Evolutionary conservation across 2,113 vertebrate genomes (phyloP).

Genomic region (Eretmochelys imbricata): DNA sequence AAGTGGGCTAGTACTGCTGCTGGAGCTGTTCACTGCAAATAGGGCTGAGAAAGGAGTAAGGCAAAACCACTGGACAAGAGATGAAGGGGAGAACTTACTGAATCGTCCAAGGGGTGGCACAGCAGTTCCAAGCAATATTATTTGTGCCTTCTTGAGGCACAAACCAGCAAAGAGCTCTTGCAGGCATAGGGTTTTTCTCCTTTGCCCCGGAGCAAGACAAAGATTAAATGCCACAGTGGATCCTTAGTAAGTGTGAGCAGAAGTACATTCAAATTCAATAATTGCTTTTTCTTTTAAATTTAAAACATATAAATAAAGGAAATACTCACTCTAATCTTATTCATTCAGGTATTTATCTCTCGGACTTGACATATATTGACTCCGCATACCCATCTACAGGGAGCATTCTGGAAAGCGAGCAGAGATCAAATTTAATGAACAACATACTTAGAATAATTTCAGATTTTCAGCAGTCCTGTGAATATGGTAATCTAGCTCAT

Average conservation of each 20-base stretch:
- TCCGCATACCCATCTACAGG: constrained; percentile 98
- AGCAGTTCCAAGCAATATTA: not conserved
- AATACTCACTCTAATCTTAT: constrained; percentile 26
- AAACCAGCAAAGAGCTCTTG: not conserved
- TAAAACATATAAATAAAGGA: not conserved
- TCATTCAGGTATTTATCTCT: constrained; percentile 95
- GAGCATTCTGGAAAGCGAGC: constrained; percentile 98
- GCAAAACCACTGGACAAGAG: not conserved
- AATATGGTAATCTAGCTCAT: constrained; percentile 86
- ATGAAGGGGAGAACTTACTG: not conserved
- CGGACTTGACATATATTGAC: constrained; percentile 97
- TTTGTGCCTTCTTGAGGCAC: not conserved
- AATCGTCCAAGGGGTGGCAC: fast-evolving
- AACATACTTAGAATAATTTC: constrained; percentile 99
- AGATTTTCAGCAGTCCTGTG: constrained; percentile 96
- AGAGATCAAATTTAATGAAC: constrained; percentile 98
- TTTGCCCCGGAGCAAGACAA: not conserved
- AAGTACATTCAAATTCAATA: not conserved
- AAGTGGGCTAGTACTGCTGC: fast-evolving
- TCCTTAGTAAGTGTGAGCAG: not conserved
- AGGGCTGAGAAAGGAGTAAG: not conserved
- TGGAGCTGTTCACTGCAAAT: not conserved
- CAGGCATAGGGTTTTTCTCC: fast-evolving
- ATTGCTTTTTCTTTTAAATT: not conserved
- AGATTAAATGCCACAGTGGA: not conserved